Conservation (phyloP, 2,888 invertebrate genomes). For the Drosophila paranaensis region DNA sequence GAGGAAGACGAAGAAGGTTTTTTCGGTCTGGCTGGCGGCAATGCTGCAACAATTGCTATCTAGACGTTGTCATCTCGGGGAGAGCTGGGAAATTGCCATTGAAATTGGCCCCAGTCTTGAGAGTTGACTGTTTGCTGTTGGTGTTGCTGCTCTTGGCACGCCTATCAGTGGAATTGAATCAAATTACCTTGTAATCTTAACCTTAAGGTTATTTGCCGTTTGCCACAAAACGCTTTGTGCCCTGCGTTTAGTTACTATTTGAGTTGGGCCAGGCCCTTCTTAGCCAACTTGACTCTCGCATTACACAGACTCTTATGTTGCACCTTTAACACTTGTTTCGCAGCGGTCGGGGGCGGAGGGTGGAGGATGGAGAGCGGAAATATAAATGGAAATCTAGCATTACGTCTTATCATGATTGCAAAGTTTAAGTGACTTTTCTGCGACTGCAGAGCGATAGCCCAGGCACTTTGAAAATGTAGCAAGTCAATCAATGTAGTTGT, state of each 20-base stretch:
- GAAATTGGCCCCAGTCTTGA: constrained; percentile 55
- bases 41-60: constrained; percentile 66
- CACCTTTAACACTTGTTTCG: constrained; percentile 72
- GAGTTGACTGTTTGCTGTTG: constrained; percentile 31
- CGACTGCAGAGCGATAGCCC: constrained; percentile 69
- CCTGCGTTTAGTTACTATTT: constrained; percentile 77
- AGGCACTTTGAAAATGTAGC: constrained; percentile 58
- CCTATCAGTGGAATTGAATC: constrained; percentile 85
- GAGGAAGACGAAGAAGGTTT: constrained; percentile 9
- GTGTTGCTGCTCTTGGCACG: constrained; percentile 71
- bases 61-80: constrained; percentile 68
- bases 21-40: constrained; percentile 43
- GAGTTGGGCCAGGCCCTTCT: constrained; percentile 38
- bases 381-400: constrained; percentile 83
- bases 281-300: constrained; percentile 44
- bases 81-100: constrained; percentile 61
- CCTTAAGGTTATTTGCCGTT: constrained; percentile 84
- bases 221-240: constrained; percentile 73
- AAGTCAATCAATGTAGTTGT: constrained; percentile 66
- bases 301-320: constrained; percentile 36
- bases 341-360: not conserved
- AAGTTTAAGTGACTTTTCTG: constrained; percentile 82
- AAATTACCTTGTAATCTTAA: constrained; percentile 85
- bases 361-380: constrained; percentile 17
- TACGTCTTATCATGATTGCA: constrained; percentile 82